Base-by-base conservation (phyloP, 1,140 invertebrate genomes). In the Philotrypesis tridentata region DNA sequence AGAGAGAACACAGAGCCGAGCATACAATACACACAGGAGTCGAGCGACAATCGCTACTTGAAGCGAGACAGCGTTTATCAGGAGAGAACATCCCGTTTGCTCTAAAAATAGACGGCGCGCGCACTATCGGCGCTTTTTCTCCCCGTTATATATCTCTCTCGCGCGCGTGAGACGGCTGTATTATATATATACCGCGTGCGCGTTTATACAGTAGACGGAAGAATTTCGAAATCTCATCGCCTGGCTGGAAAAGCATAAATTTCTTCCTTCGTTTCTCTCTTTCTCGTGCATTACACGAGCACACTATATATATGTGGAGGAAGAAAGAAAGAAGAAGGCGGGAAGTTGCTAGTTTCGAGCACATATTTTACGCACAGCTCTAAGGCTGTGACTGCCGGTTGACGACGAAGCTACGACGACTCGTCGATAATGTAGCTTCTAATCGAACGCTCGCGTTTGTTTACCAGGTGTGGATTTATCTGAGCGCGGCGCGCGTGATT, bases 381-480 rank as follows among this genome's bases (percentile, higher is more conserved):
- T n/a, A n/a, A n/a, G n/a, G n/a, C n/a, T n/a, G n/a, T n/a, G n/a
- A 37, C 60, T 77, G 67, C 74, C 25, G 61, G 17, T 21, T 7
- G 21, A 55, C 48, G 17, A n/a, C 17, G 48, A 55, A 14, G 21
- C 48, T 14, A 37, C 33, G 33, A 37, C 33, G 33, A 37, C 33
- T 7, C 61, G 37, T 67, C 43, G 76, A 70, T 68, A 79, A 79
- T 73, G 33, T 25, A 40, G 21, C 55, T 80, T 27, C 78, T 73
- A 80, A 80, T 73, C 70, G 73, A 80, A 80, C 33, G 73, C 60
- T 65, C 73, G 78, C n/a, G n/a, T n/a, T n/a, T 80, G 78, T 80
- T 73, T 73, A 29, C 77, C 68, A 70, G 68, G n/a, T n/a, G 67
- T 79, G 77, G 29, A 79, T 79, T 79, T 79, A 79, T 79, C 77